These are phyloP conservation scores for Leptodactylus fallax DNA, from an alignment of 2,797 vertebrate species.

Conservation along the genomic window DNA sequence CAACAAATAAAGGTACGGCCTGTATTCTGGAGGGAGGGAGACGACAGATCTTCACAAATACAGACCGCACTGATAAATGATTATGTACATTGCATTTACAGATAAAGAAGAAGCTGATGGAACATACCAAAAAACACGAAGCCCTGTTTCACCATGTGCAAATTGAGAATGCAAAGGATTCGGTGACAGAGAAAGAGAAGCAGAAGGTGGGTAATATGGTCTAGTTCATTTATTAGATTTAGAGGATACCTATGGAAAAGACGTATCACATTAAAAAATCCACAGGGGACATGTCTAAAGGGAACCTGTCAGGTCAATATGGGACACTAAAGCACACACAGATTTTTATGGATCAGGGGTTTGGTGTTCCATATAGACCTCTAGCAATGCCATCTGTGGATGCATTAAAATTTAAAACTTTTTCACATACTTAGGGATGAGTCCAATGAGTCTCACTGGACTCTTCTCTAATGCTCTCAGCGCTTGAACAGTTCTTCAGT, in stretches of 20 bases:
- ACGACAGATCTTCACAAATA: neutral
- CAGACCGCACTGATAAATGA: neutral
- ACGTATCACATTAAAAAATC: too few species aligned
- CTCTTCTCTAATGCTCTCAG: too few species aligned
- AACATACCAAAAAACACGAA: conserved; percentile 84
- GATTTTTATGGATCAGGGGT: too few species aligned
- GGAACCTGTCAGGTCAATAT: too few species aligned
- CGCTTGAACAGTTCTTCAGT: too few species aligned
- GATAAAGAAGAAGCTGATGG: conserved; percentile 85
- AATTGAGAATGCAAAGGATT: conserved; percentile 83
- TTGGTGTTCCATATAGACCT: too few species aligned
- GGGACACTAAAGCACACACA: too few species aligned
- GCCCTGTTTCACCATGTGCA: conserved; percentile 84
- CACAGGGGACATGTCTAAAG: too few species aligned
- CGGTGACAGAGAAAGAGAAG: conserved; percentile 83
- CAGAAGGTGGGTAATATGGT: conserved; percentile 76
- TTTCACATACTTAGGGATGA: too few species aligned
- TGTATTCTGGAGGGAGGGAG: neutral
- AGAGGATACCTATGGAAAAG: neutral
- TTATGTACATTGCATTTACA: conserved; percentile 66
- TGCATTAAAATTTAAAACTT: too few species aligned
- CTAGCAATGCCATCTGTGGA: too few species aligned
- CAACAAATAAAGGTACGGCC: conserved; percentile 84
- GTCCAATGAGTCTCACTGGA: too few species aligned
- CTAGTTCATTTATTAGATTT: neutral